Base-by-base conservation (phyloP, 2,888 invertebrate species). In the Euclidia mi region DNA sequence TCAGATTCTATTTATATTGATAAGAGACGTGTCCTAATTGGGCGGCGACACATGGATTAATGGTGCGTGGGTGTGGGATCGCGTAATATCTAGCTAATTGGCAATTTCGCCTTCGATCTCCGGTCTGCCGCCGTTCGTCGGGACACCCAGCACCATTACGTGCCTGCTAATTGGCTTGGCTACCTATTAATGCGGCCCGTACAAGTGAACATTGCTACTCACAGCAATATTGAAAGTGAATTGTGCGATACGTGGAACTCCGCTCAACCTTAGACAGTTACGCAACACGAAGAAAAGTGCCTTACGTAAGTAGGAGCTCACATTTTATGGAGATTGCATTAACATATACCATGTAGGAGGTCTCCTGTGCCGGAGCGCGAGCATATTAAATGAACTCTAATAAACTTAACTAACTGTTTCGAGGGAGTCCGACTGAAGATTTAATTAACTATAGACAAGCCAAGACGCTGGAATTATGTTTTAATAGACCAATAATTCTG, bases 81-180 rank as follows among this genome's bases (percentile, higher is more conserved):
- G 61, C 76, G 83, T 88, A 85, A 89, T 89, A 80, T 87, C 81
- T 81, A 71, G 73, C 84, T 91, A 90, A 92, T 93, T 89, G 92
- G 73, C 93, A 92, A 93, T 92, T 88, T 88, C 71, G 80, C 72
- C 69, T 88, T 90, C 88, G 86, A 92, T 92, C 88, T 92, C 92
- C 92, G 92, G 89, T 79, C 69, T 63, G 69, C 72, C 65, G 71
- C 49, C 68, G 77, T 66, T 41, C 75, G 67, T 58, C 71, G 69
- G 71, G 68, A 70, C 78, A 79, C 79, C 80, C 77, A 77, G 76
- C 71, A 73, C 77, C 66, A 82, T 86, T 81, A 78, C 79, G 62
- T 73, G 74, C 58, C 65, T 79, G 79, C 76, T 84, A 84, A 87
- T 84, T 82, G 79, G 67, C 64, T 60, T 58, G 45, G 60, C 73